Percentiles rank a stretch among this genome's conserved stretches.
Conservation (phyloP, 2,113 vertebrate species). For the Neotoma lepida region DNA sequence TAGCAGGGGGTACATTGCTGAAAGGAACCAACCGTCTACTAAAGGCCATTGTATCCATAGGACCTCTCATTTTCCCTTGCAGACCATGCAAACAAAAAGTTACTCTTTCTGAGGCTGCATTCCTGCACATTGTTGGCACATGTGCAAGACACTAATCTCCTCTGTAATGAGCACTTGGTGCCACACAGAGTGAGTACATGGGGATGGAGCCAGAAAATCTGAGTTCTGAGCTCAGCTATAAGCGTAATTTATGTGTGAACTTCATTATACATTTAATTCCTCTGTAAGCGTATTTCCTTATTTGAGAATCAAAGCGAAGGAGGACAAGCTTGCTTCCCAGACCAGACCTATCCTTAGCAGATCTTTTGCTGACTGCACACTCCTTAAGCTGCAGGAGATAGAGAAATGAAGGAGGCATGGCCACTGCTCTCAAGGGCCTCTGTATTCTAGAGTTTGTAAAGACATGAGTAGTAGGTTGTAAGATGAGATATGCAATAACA, state of each 20-base stretch:
- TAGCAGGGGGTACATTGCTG: neutral
- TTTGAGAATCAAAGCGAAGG: neutral
- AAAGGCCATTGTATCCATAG: neutral
- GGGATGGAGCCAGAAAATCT: neutral
- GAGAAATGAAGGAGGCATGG: neutral
- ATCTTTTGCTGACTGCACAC: neutral
- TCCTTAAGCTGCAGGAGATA: neutral
- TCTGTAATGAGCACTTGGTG: neutral
- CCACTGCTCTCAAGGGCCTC: neutral
- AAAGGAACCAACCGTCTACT: neutral
- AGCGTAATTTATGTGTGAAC: neutral
- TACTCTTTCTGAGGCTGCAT: slow-evolving; percentile 6
- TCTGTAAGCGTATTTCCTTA: slow-evolving; percentile 3
- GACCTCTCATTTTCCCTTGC: neutral
- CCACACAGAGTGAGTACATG: neutral
- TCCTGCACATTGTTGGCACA: neutral
- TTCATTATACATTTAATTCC: neutral
- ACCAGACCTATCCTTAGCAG: neutral
- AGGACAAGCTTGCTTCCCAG: neutral
- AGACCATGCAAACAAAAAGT: neutral
- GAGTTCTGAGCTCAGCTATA: neutral
- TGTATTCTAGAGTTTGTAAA: neutral
- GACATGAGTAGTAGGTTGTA: neutral
- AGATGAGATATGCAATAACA: neutral
- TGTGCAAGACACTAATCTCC: neutral